phyloP scores from a whole-genome alignment of 2,797 vertebrate genomes.

The Podarcis lilfordi region DNA sequence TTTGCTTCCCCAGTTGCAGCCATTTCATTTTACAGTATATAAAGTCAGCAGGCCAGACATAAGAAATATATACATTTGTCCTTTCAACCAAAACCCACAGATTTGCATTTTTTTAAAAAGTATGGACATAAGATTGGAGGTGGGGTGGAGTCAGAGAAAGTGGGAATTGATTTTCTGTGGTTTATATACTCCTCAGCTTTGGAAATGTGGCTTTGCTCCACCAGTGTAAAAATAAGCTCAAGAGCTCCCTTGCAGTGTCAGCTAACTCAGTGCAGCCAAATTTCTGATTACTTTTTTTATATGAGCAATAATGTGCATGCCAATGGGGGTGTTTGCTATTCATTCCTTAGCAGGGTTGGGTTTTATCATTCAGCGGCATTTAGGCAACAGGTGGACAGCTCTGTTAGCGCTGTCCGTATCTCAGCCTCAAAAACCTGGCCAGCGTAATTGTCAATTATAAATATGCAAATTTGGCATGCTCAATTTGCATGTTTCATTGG shows the following conservation, averaged over 20 bases:
- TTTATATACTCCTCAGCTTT: background rate
- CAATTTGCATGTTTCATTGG: background rate
- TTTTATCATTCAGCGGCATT: background rate
- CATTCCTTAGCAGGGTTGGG: background rate
- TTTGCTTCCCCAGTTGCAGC: background rate
- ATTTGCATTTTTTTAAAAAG: background rate
- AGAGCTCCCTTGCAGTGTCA: background rate
- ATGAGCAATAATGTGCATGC: background rate
- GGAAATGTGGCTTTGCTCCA: background rate
- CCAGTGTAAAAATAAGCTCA: background rate
- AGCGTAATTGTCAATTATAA: background rate
- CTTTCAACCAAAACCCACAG: background rate
- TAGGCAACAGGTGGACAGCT: background rate
- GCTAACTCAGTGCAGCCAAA: background rate
- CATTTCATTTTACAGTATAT: background rate
- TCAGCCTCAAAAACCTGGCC: background rate
- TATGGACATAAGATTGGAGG: background rate
- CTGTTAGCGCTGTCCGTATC: background rate
- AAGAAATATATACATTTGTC: background rate
- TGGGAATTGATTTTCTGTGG: background rate
- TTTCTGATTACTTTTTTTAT: background rate
- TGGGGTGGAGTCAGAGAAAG: background rate
- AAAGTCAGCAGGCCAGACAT: background rate
- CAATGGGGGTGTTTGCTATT: background rate
- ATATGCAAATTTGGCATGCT: background rate